These are phyloP conservation scores for Galagoides demidoff DNA, from an alignment of 2,797 vertebrate genomes.

Conservation along the genomic window DNA sequence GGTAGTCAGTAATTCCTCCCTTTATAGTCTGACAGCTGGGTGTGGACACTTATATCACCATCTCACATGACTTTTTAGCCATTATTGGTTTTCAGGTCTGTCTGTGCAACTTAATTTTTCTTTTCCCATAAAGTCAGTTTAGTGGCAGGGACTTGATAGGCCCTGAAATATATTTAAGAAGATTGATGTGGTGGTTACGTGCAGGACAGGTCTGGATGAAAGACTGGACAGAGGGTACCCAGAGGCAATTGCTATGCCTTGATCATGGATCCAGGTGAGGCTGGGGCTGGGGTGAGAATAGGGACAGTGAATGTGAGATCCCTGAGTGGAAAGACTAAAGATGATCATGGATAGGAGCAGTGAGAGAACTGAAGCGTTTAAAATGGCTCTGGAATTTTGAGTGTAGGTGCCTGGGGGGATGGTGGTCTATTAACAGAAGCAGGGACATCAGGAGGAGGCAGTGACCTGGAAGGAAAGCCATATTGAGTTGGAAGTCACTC, in stretches of 20 bases:
- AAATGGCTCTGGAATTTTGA: conserved; percentile 19
- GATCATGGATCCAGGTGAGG: not conserved
- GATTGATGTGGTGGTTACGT: not conserved
- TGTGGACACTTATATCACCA: not conserved
- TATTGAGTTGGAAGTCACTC: not conserved
- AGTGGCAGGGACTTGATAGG: not conserved
- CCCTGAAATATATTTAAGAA: not conserved
- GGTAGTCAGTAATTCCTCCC: not conserved
- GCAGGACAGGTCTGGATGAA: not conserved
- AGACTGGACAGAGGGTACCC: not conserved
- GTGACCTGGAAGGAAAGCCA: conserved; percentile 15
- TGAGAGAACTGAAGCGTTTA: not conserved
- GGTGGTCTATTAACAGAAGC: conserved; percentile 32
- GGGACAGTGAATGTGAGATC: not conserved
- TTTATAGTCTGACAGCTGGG: not conserved
- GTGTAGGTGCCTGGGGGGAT: not conserved
- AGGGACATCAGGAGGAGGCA: not conserved
- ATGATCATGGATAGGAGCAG: not conserved
- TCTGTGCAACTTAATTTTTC: conserved; percentile 10
- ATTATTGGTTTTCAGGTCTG: not conserved
- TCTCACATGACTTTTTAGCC: not conserved
- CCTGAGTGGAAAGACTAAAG: not conserved
- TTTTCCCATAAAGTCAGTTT: conserved; percentile 15
- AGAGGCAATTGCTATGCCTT: not conserved
- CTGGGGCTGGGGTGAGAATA: not conserved